Conservation (phyloP, 2,888 invertebrate species). For the Rugalucina vietnamica region DNA sequence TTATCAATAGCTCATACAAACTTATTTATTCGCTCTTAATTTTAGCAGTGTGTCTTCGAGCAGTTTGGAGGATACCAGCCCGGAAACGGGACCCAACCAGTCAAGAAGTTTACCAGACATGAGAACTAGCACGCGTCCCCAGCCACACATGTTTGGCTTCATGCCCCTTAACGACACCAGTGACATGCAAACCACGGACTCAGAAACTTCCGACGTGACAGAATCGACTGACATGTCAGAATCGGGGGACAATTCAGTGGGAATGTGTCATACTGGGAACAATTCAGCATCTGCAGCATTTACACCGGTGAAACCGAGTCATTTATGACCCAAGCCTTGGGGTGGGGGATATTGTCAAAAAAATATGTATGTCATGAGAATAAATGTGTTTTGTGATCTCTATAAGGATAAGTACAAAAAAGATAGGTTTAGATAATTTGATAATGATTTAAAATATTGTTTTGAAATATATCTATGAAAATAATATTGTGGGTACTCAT, state of each 20-base stretch:
- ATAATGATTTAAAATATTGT: background rate
- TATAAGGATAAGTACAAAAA: background rate
- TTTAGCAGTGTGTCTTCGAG: slow-evolving; percentile 69
- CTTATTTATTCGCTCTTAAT: background rate
- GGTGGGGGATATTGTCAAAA: background rate
- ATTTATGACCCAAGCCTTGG: slow-evolving; percentile 48
- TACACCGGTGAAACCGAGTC: slow-evolving; percentile 52
- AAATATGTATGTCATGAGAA: background rate
- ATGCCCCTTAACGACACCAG: slow-evolving; percentile 72
- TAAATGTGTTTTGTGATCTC: background rate
- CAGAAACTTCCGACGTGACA: slow-evolving; percentile 75
- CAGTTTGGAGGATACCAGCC: slow-evolving; percentile 70
- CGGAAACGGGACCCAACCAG: slow-evolving; percentile 68
- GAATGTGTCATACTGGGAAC: slow-evolving; percentile 38
- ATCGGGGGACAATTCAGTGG: slow-evolving; percentile 45
- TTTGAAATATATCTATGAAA: background rate
- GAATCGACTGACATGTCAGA: slow-evolving; percentile 77
- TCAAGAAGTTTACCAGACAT: slow-evolving; percentile 48
- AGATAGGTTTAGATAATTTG: background rate
- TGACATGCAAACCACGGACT: slow-evolving; percentile 79
- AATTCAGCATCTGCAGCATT: slow-evolving; percentile 20
- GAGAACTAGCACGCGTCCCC: slow-evolving; percentile 47
- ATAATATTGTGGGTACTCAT: background rate
- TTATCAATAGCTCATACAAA: background rate
- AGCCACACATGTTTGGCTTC: slow-evolving; percentile 72